Evolutionary conservation across 2,888 invertebrate genomes (phyloP), one percentile per base, ranked within the genome.

Genomic region (Plebejus melissa): DNA sequence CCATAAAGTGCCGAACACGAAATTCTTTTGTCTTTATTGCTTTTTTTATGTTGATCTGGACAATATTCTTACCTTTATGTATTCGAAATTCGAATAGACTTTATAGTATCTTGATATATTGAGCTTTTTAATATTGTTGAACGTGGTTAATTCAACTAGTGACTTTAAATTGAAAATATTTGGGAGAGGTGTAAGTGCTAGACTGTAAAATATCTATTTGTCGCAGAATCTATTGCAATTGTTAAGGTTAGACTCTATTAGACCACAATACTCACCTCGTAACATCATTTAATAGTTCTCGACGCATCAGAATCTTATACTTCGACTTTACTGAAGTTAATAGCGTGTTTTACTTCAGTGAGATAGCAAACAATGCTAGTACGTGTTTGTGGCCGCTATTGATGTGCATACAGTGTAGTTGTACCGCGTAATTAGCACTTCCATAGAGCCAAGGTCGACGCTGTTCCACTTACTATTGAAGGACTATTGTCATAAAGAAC

Each of bases 381-480:
- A 32, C 65, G 65, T 65, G 65, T 65, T 65, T 65, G 60, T 60
- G 57, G 74, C 76, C 74, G 74, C 75, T 75, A 75, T 76, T 74
- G 76, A 58, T 74, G 77, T 46, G 78, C 76, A 76, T 75, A 65
- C 70, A 69, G 54, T 76, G 74, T 75, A 38, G 22, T 69, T 74
- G 79, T 79, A 74, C 76, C 76, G 76, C 77, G 74, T 78, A 78
- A 78, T 79, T 79, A 79, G 74, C 76, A 77, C 76, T 70, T 76
- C 76, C 74, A 78, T 72, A 74, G 57, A 65, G 72, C 65, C 65
- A 72, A 72, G 72, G 72, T 72, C 54, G 72, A 22, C 50, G 32
- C 32, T 70, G 70, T 50, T 72, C 71, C 71, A 71, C 71, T 71
- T 46, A 46, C 72, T 36, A 46, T 32, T 72, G 32, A 72, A 72